These are phyloP conservation scores for Habropoda laboriosa DNA, from an alignment of 1,140 invertebrate species.

Conservation along the genomic window DNA sequence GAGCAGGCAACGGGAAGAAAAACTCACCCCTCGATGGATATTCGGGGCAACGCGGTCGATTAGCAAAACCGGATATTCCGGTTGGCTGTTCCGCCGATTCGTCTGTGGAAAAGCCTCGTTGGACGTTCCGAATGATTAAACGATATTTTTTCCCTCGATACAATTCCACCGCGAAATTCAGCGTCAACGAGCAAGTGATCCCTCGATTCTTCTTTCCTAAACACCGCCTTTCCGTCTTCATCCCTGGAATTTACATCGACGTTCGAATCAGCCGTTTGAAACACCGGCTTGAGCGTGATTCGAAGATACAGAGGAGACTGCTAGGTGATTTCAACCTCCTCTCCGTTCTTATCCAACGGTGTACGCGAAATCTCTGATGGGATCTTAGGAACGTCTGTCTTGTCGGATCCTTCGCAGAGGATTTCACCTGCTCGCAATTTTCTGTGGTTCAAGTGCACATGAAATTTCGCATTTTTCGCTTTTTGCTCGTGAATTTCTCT, in stretches of 20 bases:
- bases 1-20: too few relatives aligned
- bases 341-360: neutral
- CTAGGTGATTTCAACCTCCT: neutral
- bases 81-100: neutral
- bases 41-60: neutral
- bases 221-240: neutral
- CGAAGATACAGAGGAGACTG: neutral
- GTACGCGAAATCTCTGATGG: slow-evolving; percentile 17
- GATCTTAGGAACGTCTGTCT: neutral
- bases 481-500: too few relatives aligned
- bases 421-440: neutral
- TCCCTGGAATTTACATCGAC: neutral
- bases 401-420: neutral
- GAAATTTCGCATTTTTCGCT: too few relatives aligned
- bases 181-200: neutral
- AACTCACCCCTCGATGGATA: neutral
- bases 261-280: neutral
- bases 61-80: neutral
- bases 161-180: neutral
- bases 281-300: neutral
- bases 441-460: neutral
- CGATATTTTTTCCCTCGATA: neutral
- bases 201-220: neutral
- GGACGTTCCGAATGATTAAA: neutral
- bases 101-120: neutral